Conservation (phyloP, 1,140 invertebrate genomes). For the Cheumatopsyche charites region DNA sequence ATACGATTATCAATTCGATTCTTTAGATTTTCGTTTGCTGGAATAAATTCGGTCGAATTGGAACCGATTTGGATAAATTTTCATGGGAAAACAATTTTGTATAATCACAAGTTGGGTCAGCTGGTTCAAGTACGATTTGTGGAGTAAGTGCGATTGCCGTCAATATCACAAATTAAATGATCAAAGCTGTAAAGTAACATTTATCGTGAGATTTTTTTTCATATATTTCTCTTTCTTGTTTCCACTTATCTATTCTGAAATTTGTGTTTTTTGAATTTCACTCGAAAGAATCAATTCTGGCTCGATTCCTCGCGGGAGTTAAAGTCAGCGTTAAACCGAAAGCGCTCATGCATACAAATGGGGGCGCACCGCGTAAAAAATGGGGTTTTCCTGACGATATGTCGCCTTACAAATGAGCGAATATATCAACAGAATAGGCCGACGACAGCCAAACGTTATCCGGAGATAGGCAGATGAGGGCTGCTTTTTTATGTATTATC, state of each 20-base stretch:
- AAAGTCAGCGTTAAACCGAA: not conserved
- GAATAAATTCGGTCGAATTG: too few relatives aligned
- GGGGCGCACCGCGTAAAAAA: constrained; percentile 36
- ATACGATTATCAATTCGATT: too few relatives aligned
- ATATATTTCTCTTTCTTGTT: not conserved
- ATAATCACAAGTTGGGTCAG: too few relatives aligned
- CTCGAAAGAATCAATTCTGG: not conserved
- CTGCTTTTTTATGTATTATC: constrained; percentile 32
- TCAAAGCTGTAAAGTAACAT: too few relatives aligned
- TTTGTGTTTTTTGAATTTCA: not conserved
- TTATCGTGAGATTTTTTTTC: too few relatives aligned
- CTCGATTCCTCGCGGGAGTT: constrained; percentile 9
- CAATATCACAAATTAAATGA: too few relatives aligned
- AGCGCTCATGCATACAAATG: constrained; percentile 43
- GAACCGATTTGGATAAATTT: too few relatives aligned
- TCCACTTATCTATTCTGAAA: too few relatives aligned
- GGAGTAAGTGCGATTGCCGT: too few relatives aligned
- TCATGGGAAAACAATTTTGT: too few relatives aligned
- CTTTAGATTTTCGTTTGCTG: too few relatives aligned
- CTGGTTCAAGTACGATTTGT: too few relatives aligned
- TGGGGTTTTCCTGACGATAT: constrained; percentile 26
- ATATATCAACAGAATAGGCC: constrained; percentile 41
- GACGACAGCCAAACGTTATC: constrained; percentile 34
- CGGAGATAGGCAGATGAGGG: constrained; percentile 37
- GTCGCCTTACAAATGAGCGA: constrained; percentile 43